A percentile compares a stretch with the other conserved stretches of the same genome.
phyloP scores from a whole-genome alignment of 2,888 invertebrate species.

The Dryobota labecula region DNA sequence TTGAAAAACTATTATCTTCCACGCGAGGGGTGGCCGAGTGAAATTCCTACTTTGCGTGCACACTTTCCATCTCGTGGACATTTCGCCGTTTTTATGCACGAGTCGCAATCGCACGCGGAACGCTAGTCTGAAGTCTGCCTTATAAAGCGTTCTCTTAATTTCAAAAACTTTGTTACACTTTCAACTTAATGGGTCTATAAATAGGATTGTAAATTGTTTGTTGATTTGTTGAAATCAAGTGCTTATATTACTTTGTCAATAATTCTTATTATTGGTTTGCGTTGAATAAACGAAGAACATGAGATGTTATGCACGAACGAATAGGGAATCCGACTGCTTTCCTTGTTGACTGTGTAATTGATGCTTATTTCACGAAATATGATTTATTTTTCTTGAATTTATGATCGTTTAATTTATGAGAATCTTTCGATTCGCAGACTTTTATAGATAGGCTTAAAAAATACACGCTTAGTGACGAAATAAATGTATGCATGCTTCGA shows the following conservation, averaged over 20 bases:
- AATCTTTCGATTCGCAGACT: neutral
- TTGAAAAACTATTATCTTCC: conserved; percentile 68
- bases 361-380: conserved; percentile 52
- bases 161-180: neutral
- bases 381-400: conserved; percentile 34
- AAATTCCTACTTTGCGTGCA: conserved; percentile 79
- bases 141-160: conserved; percentile 32
- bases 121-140: conserved; percentile 57
- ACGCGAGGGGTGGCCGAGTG: conserved; percentile 74
- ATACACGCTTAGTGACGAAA: conserved; percentile 31
- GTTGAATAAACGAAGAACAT: conserved; percentile 61
- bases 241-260: conserved; percentile 42
- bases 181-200: fast-evolving
- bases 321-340: conserved; percentile 74
- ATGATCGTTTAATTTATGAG: conserved; percentile 23
- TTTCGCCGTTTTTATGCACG: conserved; percentile 73
- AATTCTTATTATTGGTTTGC: conserved; percentile 49
- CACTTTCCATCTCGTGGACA: conserved; percentile 85
- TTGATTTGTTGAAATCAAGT: conserved; percentile 11
- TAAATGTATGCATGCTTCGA: conserved; percentile 33
- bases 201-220: conserved; percentile 25
- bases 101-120: conserved; percentile 53
- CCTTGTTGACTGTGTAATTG: conserved; percentile 60
- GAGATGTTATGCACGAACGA: conserved; percentile 71
- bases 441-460: conserved; percentile 2